Evolutionary conservation across 2,113 vertebrate genomes (phyloP).

Genomic region (Apteryx mantelli): DNA sequence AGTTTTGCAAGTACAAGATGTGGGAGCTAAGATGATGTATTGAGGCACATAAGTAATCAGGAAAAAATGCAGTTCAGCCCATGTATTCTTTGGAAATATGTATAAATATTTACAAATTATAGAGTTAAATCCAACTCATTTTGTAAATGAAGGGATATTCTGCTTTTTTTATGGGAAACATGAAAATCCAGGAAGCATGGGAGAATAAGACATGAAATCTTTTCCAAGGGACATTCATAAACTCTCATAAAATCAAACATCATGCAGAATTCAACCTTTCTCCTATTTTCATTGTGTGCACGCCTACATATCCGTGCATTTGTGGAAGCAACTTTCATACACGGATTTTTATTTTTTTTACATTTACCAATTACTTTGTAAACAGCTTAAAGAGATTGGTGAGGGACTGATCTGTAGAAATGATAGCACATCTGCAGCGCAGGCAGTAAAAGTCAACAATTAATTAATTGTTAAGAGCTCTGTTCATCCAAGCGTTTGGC

Average conservation of each 20-base stretch:
- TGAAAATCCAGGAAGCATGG: conserved; percentile 60
- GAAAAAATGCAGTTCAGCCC: conserved; percentile 75
- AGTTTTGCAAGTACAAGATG: conserved; percentile 72
- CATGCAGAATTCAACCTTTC: conserved; percentile 42
- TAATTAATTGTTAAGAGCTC: conserved; percentile 67
- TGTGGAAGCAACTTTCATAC: conserved; percentile 36
- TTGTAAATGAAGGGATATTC: conserved; percentile 76
- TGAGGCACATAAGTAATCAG: conserved; percentile 75
- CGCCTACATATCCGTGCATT: not conserved
- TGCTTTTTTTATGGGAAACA: conserved; percentile 62
- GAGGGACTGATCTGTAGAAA: conserved; percentile 42
- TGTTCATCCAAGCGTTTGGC: conserved; percentile 61
- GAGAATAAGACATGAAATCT: conserved; percentile 42
- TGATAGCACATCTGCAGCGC: conserved; percentile 50
- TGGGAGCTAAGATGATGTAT: conserved; percentile 74
- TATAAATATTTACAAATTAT: conserved; percentile 82
- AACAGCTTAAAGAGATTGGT: conserved; percentile 59
- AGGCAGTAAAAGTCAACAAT: conserved; percentile 67
- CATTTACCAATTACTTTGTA: conserved; percentile 35
- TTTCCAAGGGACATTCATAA: conserved; percentile 60
- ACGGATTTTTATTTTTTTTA: not conserved
- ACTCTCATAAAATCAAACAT: conserved; percentile 37
- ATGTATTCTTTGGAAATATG: conserved; percentile 78
- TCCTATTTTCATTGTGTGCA: conserved; percentile 59
- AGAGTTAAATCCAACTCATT: conserved; percentile 76